Conservation (phyloP, 2,113 vertebrate genomes). For the Caretta caretta region DNA sequence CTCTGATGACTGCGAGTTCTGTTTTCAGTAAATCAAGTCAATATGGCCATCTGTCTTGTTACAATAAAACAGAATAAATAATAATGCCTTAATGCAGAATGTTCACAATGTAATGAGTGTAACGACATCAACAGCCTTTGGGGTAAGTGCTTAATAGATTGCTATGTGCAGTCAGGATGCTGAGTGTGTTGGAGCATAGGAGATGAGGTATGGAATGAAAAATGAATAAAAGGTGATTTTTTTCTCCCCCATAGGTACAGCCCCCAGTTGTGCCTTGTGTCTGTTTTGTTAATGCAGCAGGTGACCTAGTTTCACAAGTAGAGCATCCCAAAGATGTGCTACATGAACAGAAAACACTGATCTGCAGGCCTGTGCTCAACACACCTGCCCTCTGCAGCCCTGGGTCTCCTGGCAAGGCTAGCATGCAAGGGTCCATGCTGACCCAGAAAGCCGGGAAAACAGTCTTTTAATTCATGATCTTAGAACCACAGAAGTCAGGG, state of each 20-base stretch:
- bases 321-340: not conserved
- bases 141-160: not conserved
- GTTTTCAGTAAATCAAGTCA: not conserved
- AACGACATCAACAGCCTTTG: not conserved
- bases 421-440: not conserved
- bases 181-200: not conserved
- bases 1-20: not conserved
- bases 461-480: constrained; percentile 1
- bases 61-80: not conserved
- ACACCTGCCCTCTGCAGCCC: constrained; percentile 22
- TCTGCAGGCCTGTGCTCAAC: not conserved
- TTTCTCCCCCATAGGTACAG: not conserved
- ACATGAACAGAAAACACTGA: not conserved
- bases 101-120: not conserved
- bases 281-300: constrained; percentile 23
- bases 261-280: constrained; percentile 21
- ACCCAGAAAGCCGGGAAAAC: constrained; percentile 42
- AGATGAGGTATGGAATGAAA: not conserved
- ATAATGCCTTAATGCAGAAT: not conserved
- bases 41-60: not conserved
- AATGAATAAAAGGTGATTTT: constrained; percentile 6
- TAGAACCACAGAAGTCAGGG: not conserved
- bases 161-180: not conserved
- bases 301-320: constrained; percentile 56
- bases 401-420: fast-evolving